These are phyloP conservation scores for Chaenogobius annularis DNA, from an alignment of 2,113 vertebrate genomes.

Conservation along the genomic window DNA sequence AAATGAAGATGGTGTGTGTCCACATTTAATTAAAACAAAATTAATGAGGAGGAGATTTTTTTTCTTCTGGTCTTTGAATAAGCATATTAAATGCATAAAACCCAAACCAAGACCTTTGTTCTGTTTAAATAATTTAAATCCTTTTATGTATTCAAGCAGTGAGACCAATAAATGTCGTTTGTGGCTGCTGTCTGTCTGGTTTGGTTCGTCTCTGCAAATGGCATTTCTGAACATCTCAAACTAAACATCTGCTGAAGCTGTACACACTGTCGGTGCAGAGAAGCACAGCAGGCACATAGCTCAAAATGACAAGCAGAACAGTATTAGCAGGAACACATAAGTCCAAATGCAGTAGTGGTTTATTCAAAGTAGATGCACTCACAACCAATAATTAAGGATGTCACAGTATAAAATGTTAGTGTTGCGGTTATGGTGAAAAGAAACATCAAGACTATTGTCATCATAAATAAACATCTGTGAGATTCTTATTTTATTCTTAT, in stretches of 20 bases:
- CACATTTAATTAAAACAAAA: not conserved
- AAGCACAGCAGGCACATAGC: constrained; percentile 15
- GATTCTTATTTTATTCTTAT: too few relatives aligned
- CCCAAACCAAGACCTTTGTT: not conserved
- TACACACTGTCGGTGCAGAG: constrained; percentile 14
- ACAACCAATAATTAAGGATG: constrained; percentile 21
- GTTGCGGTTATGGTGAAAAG: too few relatives aligned
- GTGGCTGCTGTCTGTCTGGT: constrained; percentile 6
- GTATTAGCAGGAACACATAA: constrained; percentile 17
- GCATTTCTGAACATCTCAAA: constrained; percentile 16
- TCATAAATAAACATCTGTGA: too few relatives aligned
- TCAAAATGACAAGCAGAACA: constrained; percentile 50
- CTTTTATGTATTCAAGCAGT: constrained; percentile 21
- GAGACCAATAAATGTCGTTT: constrained; percentile 15
- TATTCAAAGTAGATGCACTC: not conserved
- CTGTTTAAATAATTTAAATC: not conserved
- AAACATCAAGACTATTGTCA: too few relatives aligned
- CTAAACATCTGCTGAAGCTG: constrained; percentile 54
- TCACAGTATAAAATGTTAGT: too few relatives aligned
- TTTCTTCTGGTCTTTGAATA: constrained; percentile 5
- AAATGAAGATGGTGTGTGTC: not conserved
- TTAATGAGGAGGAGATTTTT: not conserved
- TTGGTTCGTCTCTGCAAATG: constrained; percentile 17
- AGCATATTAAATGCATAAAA: constrained; percentile 6
- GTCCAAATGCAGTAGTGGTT: not conserved